Evolutionary conservation across 2,113 vertebrate species (phyloP), one percentile per base, ranked within the genome.

Genomic region (Sturnira hondurensis): DNA sequence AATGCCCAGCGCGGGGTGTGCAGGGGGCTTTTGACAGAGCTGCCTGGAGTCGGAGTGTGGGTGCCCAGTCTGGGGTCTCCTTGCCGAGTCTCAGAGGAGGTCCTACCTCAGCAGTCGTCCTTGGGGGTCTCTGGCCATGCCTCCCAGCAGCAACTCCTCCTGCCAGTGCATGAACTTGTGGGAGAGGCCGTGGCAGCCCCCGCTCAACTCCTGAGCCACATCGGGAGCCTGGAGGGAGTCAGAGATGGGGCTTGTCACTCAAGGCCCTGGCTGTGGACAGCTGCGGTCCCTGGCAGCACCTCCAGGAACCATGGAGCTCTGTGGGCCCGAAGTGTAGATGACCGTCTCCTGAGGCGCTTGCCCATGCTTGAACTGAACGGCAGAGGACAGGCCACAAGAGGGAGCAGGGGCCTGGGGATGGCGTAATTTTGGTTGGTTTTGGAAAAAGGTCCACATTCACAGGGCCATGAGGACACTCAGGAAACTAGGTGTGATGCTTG

Each of bases 141-240:
- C 99, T 0, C 99, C 99, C 90, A 99, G 98, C 98, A 99, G 99
- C 98, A 99, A 97, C 97, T 99, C 99, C 98, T 99, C 99, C 97
- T 99, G 99, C 99, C 99, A 99, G 98, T 99, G 99, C 99, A 99
- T 99, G 98, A 99, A 99, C 98, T 99, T 99, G 98, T 98, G 99
- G 97, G 99, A 99, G 98, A 99, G 99, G 97, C 99, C 99, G 0
- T 99, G 99, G 98, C 99, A 99, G 98, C 99, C 99, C 4, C 99
- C 99, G 0, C 98, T 99, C 95, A 99, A 99, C 85, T 98, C 99
- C 0, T 97, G 98, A 0, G 99, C 98, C 97, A 99, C 99, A 96
- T 99, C 98, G 0, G 99, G 99, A 98, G 97, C 98, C 99, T 99
- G 98, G 7, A 52, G 70, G 26, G 4, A 4, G 56, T 87, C 3